Conservation (phyloP, 1,140 invertebrate species). For the Megalopta genalis region DNA sequence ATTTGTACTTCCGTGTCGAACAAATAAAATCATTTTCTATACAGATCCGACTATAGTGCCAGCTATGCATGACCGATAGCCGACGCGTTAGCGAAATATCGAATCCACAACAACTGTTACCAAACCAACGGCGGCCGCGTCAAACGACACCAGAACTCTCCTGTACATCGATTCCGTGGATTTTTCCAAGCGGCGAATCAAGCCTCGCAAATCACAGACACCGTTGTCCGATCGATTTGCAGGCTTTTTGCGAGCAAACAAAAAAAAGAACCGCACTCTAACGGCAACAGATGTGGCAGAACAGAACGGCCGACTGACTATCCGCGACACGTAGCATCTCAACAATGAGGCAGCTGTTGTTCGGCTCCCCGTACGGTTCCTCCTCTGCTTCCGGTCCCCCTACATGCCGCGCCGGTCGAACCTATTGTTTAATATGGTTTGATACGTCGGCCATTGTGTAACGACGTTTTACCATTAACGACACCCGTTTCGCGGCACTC, state of each 20-base stretch:
- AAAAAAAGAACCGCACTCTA: conserved; percentile 1
- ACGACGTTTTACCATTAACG: conserved; percentile 66
- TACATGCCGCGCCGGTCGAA: conserved; percentile 49
- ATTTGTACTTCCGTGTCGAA: no score
- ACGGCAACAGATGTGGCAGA: not conserved
- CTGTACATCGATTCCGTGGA: no score
- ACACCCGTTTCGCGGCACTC: conserved; percentile 37
- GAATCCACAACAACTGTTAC: no score
- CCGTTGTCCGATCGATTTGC: no score
- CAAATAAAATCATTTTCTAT: no score
- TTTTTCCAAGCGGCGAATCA: no score
- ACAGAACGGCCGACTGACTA: conserved; percentile 60
- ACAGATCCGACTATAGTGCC: no score
- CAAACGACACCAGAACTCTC: no score
- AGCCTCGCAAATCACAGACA: no score
- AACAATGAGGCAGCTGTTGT: conserved; percentile 73
- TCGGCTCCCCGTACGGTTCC: conserved; percentile 69
- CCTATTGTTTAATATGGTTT: conserved; percentile 74
- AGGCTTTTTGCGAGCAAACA: not conserved
- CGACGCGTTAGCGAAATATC: no score
- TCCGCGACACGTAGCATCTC: conserved; percentile 70
- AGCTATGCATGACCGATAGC: no score
- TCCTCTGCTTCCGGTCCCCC: conserved; percentile 72
- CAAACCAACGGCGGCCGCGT: no score
- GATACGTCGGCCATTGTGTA: conserved; percentile 68